These are phyloP conservation scores for crab-eating macaque (Macaca fascicularis) DNA, from an alignment of 2,113 vertebrate genomes.

Conservation along the genomic window T2T-MFA8v1.1 NC_088380.1:43700001-43700500, in stretches of 20 bases:
- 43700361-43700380: no score
- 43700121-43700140: background rate
- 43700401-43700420: no score
- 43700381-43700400: no score
- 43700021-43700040: background rate
- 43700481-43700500: no score
- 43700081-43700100: background rate
- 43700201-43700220: background rate
- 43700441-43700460: no score
- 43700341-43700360: no score
- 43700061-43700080: background rate
- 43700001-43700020: background rate
- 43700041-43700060: background rate
- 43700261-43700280: background rate
- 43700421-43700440: no score
- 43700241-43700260: background rate
- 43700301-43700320: no score
- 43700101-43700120: background rate
- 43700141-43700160: background rate
- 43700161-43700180: background rate
- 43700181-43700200: background rate
- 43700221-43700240: background rate
- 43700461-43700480: no score
- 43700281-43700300: fast-evolving
- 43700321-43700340: no score